Percentiles rank a stretch among this genome's conserved stretches.
phyloP scores from a whole-genome alignment of 1,140 invertebrate genomes.

The Caenorhabditis tropicalis region DNA sequence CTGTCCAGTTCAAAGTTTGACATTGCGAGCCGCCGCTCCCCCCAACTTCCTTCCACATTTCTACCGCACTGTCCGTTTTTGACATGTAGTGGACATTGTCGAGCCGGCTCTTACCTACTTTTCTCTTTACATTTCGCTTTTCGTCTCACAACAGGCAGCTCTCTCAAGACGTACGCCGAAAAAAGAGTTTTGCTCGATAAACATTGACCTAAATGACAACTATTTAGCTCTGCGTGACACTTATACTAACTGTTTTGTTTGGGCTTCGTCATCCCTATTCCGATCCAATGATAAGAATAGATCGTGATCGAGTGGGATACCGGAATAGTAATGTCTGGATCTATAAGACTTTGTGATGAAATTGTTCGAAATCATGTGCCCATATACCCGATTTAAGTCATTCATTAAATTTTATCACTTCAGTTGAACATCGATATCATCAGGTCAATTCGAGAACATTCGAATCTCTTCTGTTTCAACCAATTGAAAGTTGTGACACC shows the following conservation, averaged over 20 bases:
- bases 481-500: not conserved
- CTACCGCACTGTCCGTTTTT: not conserved
- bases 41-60: not conserved
- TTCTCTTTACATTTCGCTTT: conserved; percentile 38
- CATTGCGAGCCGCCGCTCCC: not conserved
- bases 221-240: conserved; percentile 39
- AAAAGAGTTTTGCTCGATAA: not conserved
- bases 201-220: conserved; percentile 43
- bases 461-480: not conserved
- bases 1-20: conserved; percentile 30
- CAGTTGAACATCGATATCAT: not conserved
- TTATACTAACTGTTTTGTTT: conserved; percentile 38
- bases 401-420: no score
- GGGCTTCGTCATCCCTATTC: conserved; percentile 4
- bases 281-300: conserved; percentile 17
- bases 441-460: not conserved
- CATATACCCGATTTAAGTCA: no score
- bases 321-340: not conserved
- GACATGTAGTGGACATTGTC: conserved; percentile 44
- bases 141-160: not conserved
- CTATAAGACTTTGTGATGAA: no score
- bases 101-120: conserved; percentile 20
- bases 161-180: not conserved
- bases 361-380: no score
- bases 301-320: conserved; percentile 11